Conservation (phyloP, 2,113 vertebrate species). For the Meleagris gallopavo region DNA sequence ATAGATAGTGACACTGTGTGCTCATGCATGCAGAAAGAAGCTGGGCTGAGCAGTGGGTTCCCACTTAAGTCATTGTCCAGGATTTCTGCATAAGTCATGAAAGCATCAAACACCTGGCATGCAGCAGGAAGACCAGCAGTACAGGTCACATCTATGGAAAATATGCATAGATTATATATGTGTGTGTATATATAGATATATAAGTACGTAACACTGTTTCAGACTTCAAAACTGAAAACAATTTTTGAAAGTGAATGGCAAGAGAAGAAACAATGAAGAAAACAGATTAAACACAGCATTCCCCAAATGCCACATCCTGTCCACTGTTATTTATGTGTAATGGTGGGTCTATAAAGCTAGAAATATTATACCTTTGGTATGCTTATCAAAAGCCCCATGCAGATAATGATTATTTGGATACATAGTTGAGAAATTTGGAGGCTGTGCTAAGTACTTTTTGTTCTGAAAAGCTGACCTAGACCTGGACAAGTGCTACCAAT, state of each 20-base stretch:
- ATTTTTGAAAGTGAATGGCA: background rate
- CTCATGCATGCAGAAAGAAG: background rate
- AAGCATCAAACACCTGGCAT: background rate
- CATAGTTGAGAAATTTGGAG: background rate
- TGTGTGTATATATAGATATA: background rate
- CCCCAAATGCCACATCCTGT: background rate
- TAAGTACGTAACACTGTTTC: too few relatives aligned
- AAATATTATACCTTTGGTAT: background rate
- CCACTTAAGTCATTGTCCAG: fast-evolving
- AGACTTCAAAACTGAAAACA: background rate
- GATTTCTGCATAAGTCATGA: background rate
- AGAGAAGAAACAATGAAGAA: background rate
- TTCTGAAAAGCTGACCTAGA: background rate
- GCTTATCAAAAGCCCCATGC: background rate
- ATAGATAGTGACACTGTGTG: background rate
- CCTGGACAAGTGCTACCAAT: background rate
- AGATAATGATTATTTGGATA: background rate
- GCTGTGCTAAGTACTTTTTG: background rate
- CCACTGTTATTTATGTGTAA: background rate
- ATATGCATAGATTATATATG: background rate
- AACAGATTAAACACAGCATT: background rate
- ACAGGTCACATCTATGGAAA: background rate
- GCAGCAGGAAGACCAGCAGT: background rate
- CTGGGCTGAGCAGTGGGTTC: background rate
- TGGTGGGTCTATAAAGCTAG: background rate